Evolutionary conservation across 2,888 invertebrate species (phyloP).

Genomic region (Polietes domitor): DNA sequence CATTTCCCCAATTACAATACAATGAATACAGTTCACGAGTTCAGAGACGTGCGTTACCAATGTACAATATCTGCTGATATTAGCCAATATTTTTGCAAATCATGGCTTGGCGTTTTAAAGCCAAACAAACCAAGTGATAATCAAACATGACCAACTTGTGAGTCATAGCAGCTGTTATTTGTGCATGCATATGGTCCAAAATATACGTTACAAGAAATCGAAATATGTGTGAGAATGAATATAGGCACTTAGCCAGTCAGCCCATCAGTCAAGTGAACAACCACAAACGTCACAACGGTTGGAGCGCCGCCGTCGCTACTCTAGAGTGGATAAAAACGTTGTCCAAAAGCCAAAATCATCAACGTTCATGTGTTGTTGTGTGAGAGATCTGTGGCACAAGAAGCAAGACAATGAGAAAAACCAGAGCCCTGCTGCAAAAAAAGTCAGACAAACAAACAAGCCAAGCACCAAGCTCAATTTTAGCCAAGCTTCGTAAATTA

Average conservation of each 20-base stretch:
- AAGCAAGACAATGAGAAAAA: background rate
- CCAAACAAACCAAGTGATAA: background rate
- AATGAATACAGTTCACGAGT: too few species aligned
- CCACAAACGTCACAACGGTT: background rate
- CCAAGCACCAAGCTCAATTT: slow-evolving; percentile 12
- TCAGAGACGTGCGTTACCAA: too few species aligned
- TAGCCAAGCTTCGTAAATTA: slow-evolving; percentile 34
- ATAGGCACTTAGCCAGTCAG: background rate
- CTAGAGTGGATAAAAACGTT: background rate
- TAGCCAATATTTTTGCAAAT: too few species aligned
- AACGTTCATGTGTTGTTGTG: background rate
- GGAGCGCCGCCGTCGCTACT: background rate
- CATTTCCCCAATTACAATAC: too few species aligned
- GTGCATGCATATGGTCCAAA: background rate
- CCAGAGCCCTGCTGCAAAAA: background rate
- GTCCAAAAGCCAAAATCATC: background rate
- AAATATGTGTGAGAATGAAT: slow-evolving; percentile 29
- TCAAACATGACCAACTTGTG: background rate
- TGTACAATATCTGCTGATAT: too few species aligned
- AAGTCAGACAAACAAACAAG: background rate
- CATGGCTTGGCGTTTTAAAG: background rate
- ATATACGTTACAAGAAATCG: slow-evolving; percentile 14
- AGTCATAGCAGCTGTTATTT: background rate
- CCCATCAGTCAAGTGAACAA: background rate
- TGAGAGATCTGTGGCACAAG: background rate